phyloP scores from a whole-genome alignment of 2,888 invertebrate species.

The Heteropelma amictum region DNA sequence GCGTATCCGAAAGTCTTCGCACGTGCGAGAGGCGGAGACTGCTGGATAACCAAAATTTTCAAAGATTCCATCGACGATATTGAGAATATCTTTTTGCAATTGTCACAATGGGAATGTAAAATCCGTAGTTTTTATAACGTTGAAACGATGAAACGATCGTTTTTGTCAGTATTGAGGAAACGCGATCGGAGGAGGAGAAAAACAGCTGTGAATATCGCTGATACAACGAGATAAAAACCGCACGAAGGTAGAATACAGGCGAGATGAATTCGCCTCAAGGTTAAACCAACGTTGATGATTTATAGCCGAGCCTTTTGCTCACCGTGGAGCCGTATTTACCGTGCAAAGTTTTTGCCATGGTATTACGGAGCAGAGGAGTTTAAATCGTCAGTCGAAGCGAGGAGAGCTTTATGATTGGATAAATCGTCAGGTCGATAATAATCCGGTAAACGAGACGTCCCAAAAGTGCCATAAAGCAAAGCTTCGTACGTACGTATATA shows the following conservation, averaged over 20 bases:
- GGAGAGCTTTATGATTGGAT: conserved; percentile 51
- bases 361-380: background rate
- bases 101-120: too few species aligned
- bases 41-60: too few species aligned
- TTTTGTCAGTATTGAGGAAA: background rate
- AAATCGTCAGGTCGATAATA: conserved; percentile 51
- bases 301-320: conserved; percentile 24
- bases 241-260: background rate
- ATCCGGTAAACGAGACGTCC: conserved; percentile 36
- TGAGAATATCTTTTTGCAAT: too few species aligned
- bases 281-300: conserved; percentile 25
- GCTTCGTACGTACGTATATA: too few species aligned
- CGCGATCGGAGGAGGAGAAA: background rate
- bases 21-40: too few species aligned
- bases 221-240: conserved; percentile 24
- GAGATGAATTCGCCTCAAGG: conserved; percentile 15
- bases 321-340: background rate
- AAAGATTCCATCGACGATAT: too few species aligned
- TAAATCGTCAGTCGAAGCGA: conserved; percentile 25
- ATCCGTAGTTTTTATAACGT: too few species aligned
- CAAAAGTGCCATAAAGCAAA: conserved; percentile 48
- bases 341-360: conserved; percentile 5
- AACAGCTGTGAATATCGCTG: background rate
- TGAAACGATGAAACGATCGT: too few species aligned
- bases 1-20: too few species aligned